Base-by-base conservation (phyloP, 2,113 vertebrate species). In the Chaetura pelagica region DNA sequence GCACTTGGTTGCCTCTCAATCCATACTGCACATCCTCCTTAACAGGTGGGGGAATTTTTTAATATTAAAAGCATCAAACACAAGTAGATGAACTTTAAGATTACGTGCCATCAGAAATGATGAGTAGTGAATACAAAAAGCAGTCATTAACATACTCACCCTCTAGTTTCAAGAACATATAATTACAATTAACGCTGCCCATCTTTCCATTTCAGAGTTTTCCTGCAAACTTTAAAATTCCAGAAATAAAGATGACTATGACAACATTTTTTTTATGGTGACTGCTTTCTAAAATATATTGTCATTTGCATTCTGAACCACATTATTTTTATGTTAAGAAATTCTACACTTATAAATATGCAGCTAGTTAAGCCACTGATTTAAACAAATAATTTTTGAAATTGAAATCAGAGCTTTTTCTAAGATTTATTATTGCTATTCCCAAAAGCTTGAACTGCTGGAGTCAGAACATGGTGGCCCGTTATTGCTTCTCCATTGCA, bases 11-110 rank as follows among this genome's bases (percentile, higher is more conserved):
- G 42, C 22, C 34, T 35, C 27, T 93, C 29, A 49, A 27, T 32
- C 34, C 2, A 0, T 48, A 52, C 29, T 49, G 46, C 16, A 62
- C 14, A 30, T 11, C 6, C 15, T 30, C 32, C 26, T 35, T 35
- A 71, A 54, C 0, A 52, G 57, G 15, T 18, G 17, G 7, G 6
- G 1, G 0, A 6, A n/a, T 52, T 58, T 57, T 61, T 20, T 48
- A 34, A 3, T 34, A 71, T 8, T 55, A 76, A 85, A 73, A 87
- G 12, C 8, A 51, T 23, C 14, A 64, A 68, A 72, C 5, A 10
- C 24, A 58, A 71, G 6, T 20, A 54, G 9, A 66, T 8, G 20
- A 54, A 44, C 66, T 80, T 74, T 34, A 84, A 61, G 7, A 68
- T 72, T 55, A 69, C 4, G 12, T 48, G 15, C 42, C 54, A 51